Conservation (phyloP, 2,113 vertebrate genomes). For the Lasiurus cinereus region DNA sequence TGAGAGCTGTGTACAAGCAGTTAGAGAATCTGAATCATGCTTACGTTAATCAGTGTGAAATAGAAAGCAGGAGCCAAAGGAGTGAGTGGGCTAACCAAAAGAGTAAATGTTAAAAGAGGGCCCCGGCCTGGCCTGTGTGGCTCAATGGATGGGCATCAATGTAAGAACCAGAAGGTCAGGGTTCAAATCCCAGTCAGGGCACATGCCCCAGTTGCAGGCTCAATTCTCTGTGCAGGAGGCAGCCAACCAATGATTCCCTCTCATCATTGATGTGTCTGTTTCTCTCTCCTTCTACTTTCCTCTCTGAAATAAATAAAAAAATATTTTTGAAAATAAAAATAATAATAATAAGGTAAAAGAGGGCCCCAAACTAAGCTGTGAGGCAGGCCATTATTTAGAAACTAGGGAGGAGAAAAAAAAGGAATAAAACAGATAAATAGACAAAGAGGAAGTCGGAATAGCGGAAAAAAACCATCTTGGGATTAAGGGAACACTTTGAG, state of each 20-base stretch:
- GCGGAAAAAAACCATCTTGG: neutral
- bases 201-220: no score
- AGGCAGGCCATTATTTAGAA: neutral
- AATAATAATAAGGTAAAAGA: neutral
- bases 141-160: no score
- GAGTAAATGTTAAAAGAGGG: neutral
- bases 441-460: neutral
- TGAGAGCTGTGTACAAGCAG: neutral
- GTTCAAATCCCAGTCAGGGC: no score
- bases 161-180: no score
- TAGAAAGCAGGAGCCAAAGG: neutral
- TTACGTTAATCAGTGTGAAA: neutral
- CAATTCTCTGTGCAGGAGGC: no score
- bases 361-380: neutral
- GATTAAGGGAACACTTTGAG: neutral
- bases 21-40: neutral
- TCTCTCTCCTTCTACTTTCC: no score
- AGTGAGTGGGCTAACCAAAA: neutral
- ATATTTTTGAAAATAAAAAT: no score
- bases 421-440: neutral
- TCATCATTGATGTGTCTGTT: no score
- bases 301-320: no score
- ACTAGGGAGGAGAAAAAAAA: neutral
- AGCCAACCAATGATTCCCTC: no score
- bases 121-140: no score